Conservation (phyloP, 1,140 invertebrate genomes). For the Anadara kagoshimensis region DNA sequence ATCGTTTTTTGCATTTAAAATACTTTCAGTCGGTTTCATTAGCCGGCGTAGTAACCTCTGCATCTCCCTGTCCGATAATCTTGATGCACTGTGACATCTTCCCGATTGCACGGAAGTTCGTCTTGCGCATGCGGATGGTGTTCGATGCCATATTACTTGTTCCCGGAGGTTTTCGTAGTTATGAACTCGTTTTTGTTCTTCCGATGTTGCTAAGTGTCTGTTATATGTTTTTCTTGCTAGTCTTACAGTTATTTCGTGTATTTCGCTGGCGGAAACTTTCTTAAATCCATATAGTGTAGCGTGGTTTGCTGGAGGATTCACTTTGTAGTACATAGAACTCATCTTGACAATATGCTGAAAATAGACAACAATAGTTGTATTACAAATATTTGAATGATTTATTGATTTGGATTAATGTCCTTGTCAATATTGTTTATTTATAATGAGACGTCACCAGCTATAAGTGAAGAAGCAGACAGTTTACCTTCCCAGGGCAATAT, state of each 20-base stretch:
- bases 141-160: slow-evolving; percentile 33
- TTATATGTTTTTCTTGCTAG: slow-evolving; percentile 44
- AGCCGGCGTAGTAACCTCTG: slow-evolving; percentile 41
- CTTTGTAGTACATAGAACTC: slow-evolving; percentile 40
- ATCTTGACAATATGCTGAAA: slow-evolving; percentile 13
- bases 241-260: slow-evolving; percentile 46
- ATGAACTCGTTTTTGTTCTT: slow-evolving; percentile 40
- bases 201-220: slow-evolving; percentile 34
- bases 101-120: slow-evolving; percentile 1
- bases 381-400: no score
- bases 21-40: slow-evolving; percentile 42
- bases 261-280: slow-evolving; percentile 31
- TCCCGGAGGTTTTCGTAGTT: slow-evolving; percentile 46
- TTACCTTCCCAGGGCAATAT: no score
- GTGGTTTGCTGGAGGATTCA: slow-evolving; percentile 3
- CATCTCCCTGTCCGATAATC: slow-evolving; percentile 49
- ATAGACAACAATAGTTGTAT: neutral
- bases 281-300: slow-evolving; percentile 23
- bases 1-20: slow-evolving; percentile 25
- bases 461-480: no score
- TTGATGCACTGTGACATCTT: slow-evolving; percentile 11
- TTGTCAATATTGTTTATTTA: no score
- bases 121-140: slow-evolving; percentile 33
- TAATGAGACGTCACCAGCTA: no score
- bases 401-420: no score